Base-by-base conservation (phyloP, 2,888 invertebrate genomes). In the Ophion obscuratus region DNA sequence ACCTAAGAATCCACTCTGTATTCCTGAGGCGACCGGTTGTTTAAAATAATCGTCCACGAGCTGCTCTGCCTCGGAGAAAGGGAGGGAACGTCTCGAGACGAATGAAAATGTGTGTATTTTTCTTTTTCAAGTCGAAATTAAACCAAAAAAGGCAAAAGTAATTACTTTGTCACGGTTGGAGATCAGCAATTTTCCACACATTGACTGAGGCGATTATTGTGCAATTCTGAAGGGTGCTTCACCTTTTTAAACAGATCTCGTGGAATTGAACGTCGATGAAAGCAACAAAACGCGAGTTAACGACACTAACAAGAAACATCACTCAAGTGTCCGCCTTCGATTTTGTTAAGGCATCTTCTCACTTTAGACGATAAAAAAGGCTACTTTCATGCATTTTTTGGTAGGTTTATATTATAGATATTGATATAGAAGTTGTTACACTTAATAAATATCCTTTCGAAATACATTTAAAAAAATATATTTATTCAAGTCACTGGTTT, bases 1-100 rank as follows among this genome's bases (percentile, higher is more conserved):
- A 90, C 91, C 89, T 92, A 93, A 93, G 91, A 92, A 90, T 89
- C 90, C 89, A 93, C 92, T 93, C 92, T 91, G 92, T 93, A 93
- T 93, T 93, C 92, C 90, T 87, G 84, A 87, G 87, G 88, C 82
- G 89, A 86, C 87, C 87, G 89, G 90, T 91, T 91, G 90, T 92
- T 93, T 90, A 90, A 92, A 92, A 92, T 93, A 93, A 93, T 93
- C 92, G 91, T 92, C 92, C 86, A 81, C 71, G 86, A 88, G 57
- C 75, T 78, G 31, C 73, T 67, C 53, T 44, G 70, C 27, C 57
- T 67, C 67, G n/a, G 64, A 67, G 57, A 62, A 31, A 67, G 57
- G 36, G 66, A 57, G 44, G 62, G 11, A 40, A 77, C 31, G 78
- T 75, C 73, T 79, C 40, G 47, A 61, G 59, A 44, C 11, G 57